These are phyloP conservation scores for Laspeyria flexula DNA, from an alignment of 2,888 invertebrate genomes.

Conservation along the genomic window DNA sequence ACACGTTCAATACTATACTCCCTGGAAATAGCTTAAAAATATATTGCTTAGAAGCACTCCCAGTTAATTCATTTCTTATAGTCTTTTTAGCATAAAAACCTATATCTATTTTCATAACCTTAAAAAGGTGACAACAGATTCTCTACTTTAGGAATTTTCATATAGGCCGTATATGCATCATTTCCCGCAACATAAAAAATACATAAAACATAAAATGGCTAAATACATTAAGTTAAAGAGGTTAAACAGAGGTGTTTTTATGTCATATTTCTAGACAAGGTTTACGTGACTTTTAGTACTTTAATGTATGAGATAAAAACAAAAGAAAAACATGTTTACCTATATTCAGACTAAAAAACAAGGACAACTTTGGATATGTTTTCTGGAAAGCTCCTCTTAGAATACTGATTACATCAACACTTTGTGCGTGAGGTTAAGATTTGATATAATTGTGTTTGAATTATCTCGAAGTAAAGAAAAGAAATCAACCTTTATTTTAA, in stretches of 20 bases:
- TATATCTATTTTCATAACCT: conserved; percentile 6
- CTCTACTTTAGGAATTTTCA: conserved; percentile 20
- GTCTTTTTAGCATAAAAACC: neutral
- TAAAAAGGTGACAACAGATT: conserved; percentile 29
- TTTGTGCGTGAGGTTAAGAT: conserved; percentile 2
- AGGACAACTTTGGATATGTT: neutral
- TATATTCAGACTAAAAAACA: conserved; percentile 12
- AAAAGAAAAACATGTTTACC: conserved; percentile 56
- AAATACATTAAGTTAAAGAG: conserved; percentile 33
- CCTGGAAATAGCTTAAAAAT: neutral
- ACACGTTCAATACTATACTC: too few relatives aligned
- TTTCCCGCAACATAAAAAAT: conserved; percentile 32
- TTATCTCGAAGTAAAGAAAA: neutral
- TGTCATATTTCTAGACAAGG: conserved; percentile 24
- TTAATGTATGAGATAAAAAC: conserved; percentile 45
- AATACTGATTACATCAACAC: conserved; percentile 6
- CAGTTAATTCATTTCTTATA: neutral
- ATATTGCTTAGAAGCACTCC: neutral
- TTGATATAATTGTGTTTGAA: too few relatives aligned
- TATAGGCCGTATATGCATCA: conserved; percentile 7
- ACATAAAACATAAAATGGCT: conserved; percentile 37
- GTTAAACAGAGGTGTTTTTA: conserved; percentile 28
- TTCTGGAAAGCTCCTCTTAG: neutral
- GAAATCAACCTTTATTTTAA: neutral
- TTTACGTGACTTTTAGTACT: conserved; percentile 38